Base-by-base conservation (phyloP, 2,888 invertebrate genomes). In the Cepaea hortensis region DNA sequence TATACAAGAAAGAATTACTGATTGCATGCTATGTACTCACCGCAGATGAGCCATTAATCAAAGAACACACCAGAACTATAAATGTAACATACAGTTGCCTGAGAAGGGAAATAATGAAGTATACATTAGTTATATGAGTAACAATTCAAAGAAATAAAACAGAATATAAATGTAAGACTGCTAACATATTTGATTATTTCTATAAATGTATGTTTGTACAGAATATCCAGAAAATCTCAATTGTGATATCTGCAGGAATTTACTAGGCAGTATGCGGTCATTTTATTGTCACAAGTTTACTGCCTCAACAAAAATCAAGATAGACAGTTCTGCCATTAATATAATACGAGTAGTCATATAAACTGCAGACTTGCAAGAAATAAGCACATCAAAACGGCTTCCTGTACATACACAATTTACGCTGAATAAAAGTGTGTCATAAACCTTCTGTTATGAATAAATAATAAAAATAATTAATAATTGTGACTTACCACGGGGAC, bases 1-100 rank as follows among this genome's bases (percentile, higher is more conserved):
- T 35, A 35, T 35, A 35, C 35, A 35, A 35, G 35, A 35, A 55
- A 55, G 55, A 55, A 55, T 55, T 6, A 55, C 11, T 6, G 55
- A 55, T 11, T 55, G 6, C 55, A 55, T 55, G 7, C 55, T 9
- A n/a, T 48, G 4, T 23, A 89, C 89, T 89, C 85, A 89, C 89
- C 83, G 89, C 87, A 65, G 86, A 89, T 15, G 86, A 86, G 18
- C 81, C 73, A 55, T 85, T 77, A 84, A 84, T 68, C 81, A 88
- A 85, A 83, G 81, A 85, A 50, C 79, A 61, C 77, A 87, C 11
- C 81, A 87, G 80, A 70, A 87, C 73, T 79, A 89, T 48, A 85
- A 86, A 82, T 80, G 75, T 73, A 68, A 50, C 76, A 75, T 80
- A 55, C 68, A 84, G 62, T 46, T 86, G 81, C 89, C 89, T 89